A percentile compares a stretch with the other conserved stretches of the same genome.
phyloP scores from a whole-genome alignment of 2,888 invertebrate species.

The Leptinotarsa peninsularis region DNA sequence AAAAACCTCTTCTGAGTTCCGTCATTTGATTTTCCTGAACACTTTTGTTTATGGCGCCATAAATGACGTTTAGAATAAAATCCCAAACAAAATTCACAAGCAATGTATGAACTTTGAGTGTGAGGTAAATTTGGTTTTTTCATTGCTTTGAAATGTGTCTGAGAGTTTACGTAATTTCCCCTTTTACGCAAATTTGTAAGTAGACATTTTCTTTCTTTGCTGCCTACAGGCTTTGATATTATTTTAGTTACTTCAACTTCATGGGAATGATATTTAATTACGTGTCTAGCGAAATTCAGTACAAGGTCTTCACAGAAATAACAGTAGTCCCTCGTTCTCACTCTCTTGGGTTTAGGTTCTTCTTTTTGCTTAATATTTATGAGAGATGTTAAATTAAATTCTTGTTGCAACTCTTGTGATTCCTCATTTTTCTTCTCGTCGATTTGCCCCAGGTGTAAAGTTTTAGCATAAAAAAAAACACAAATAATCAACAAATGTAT shows the following conservation, averaged over 20 bases:
- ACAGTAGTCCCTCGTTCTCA: no score
- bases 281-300: no score
- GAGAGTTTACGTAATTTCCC: not conserved
- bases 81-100: slow-evolving; percentile 48
- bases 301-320: no score
- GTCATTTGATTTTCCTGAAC: not conserved
- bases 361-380: no score
- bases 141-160: not conserved
- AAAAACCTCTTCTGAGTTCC: not conserved
- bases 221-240: not conserved
- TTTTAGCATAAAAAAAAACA: no score
- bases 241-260: not conserved
- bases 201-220: not conserved
- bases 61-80: slow-evolving; percentile 47
- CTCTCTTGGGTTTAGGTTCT: no score
- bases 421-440: no score
- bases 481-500: no score
- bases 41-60: slow-evolving; percentile 40
- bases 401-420: no score
- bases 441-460: no score
- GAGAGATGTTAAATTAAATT: no score
- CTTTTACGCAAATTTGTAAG: not conserved
- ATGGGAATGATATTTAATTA: no score
- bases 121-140: not conserved
- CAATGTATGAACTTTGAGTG: slow-evolving; percentile 28